Conservation (phyloP, 2,797 vertebrate genomes). For the Amblyraja radiata region DNA sequence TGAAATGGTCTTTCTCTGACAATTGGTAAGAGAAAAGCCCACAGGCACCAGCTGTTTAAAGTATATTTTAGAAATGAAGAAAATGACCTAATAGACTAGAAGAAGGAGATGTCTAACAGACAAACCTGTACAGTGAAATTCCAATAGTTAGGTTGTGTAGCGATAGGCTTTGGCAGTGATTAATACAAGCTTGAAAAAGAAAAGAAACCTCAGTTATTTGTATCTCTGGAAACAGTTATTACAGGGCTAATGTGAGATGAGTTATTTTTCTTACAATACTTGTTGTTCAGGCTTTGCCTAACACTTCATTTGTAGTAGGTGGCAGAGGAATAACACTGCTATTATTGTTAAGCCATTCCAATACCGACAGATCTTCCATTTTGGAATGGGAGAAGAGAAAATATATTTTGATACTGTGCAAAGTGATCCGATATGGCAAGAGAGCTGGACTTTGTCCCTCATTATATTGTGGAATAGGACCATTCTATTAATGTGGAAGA, state of each 20-base stretch:
- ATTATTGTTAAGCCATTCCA: slow-evolving; percentile 1
- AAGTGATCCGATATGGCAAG: neutral
- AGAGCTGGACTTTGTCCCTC: neutral
- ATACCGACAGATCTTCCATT: slow-evolving; percentile 1
- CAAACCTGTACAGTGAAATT: neutral
- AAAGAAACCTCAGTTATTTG: slow-evolving; percentile 22
- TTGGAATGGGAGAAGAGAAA: neutral
- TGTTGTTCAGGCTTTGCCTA: neutral
- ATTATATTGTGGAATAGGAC: neutral
- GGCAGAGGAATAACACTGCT: neutral
- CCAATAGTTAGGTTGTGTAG: neutral
- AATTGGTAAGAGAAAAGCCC: neutral
- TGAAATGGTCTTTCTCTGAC: neutral
- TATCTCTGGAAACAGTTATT: neutral
- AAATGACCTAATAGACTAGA: neutral
- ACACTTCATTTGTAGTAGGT: neutral
- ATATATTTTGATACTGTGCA: neutral
- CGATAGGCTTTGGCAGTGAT: neutral
- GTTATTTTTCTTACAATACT: neutral
- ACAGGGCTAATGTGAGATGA: neutral
- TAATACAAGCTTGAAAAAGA: neutral
- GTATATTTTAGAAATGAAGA: neutral
- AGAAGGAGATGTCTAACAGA: neutral
- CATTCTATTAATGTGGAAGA: neutral
- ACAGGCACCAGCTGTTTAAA: neutral